A percentile compares a stretch with the other conserved stretches of the same genome.
phyloP scores from a whole-genome alignment of 1,140 invertebrate genomes.

The Pararge aegeria region DNA sequence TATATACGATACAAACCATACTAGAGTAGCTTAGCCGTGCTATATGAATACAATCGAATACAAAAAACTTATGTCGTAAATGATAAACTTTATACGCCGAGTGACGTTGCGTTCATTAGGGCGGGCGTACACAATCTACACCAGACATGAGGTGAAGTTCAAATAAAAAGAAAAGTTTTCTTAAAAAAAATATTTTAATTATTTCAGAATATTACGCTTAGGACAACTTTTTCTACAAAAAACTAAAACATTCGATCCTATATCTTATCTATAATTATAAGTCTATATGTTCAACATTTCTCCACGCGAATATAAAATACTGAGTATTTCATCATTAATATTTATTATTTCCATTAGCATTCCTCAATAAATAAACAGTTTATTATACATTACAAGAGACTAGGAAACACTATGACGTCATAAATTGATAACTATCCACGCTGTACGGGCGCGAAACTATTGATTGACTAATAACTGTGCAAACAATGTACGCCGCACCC shows the following conservation, averaged over 20 bases:
- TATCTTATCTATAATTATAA: not conserved
- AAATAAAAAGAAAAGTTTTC: constrained; percentile 1
- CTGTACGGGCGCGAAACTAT: not conserved
- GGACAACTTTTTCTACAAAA: not conserved
- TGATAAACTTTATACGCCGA: not conserved
- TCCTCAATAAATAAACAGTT: constrained; percentile 1
- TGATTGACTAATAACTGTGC: not conserved
- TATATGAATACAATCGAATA: constrained; percentile 11
- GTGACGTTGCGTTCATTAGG: constrained; percentile 3
- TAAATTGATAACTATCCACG: not conserved
- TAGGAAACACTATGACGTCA: constrained; percentile 1
- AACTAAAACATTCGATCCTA: not conserved
- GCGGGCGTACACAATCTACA: constrained; percentile 16
- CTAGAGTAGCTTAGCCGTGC: constrained; percentile 12
- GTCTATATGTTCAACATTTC: not conserved
- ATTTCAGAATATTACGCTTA: not conserved
- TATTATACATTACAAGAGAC: not conserved
- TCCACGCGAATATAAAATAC: not conserved
- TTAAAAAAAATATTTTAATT: not conserved
- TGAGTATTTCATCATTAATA: not conserved
- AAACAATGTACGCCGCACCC: not conserved
- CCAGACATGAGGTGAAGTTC: not conserved
- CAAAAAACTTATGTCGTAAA: not conserved
- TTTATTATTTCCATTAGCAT: not conserved
- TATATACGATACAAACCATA: constrained; percentile 16